A percentile compares a stretch with the other conserved stretches of the same genome.
These are phyloP conservation scores for Antheraea assamensis DNA, from an alignment of 2,888 invertebrate genomes.

Conservation along the genomic window DNA sequence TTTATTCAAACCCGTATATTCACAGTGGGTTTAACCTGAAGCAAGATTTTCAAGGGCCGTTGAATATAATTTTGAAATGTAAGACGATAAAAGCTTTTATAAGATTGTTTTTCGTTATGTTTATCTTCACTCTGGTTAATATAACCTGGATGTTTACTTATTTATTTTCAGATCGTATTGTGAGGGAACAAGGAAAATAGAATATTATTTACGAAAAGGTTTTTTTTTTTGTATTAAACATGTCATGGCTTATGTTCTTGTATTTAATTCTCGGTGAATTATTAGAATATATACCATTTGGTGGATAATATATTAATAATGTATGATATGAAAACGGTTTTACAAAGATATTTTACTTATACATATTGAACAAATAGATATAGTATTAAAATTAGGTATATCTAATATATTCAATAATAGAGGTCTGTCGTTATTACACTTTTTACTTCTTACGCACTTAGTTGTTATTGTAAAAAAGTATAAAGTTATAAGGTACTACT, in stretches of 20 bases:
- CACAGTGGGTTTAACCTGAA: slow-evolving; percentile 26
- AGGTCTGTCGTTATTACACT: no score
- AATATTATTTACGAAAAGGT: neutral
- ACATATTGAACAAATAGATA: neutral
- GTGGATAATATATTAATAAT: neutral
- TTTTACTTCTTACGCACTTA: no score
- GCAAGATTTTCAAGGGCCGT: slow-evolving; percentile 21
- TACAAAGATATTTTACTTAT: neutral
- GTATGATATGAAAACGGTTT: neutral
- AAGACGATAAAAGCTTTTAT: slow-evolving; percentile 15
- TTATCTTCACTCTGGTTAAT: slow-evolving; percentile 19
- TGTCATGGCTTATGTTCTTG: neutral
- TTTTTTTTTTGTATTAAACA: neutral
- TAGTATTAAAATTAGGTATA: neutral
- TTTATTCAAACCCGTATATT: slow-evolving; percentile 28
- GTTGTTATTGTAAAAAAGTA: no score
- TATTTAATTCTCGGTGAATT: neutral
- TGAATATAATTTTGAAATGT: slow-evolving; percentile 20
- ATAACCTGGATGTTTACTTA: slow-evolving; percentile 11
- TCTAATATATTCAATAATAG: no score
- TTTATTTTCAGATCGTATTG: slow-evolving; percentile 11
- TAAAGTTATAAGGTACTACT: no score
- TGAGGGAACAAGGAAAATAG: neutral
- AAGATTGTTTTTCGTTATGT: slow-evolving; percentile 16
- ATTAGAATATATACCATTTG: neutral